Percentiles rank a stretch among this genome's conserved stretches.
These are phyloP conservation scores for Leptinotarsa texana DNA, from an alignment of 1,140 invertebrate genomes.

Conservation along the genomic window DNA sequence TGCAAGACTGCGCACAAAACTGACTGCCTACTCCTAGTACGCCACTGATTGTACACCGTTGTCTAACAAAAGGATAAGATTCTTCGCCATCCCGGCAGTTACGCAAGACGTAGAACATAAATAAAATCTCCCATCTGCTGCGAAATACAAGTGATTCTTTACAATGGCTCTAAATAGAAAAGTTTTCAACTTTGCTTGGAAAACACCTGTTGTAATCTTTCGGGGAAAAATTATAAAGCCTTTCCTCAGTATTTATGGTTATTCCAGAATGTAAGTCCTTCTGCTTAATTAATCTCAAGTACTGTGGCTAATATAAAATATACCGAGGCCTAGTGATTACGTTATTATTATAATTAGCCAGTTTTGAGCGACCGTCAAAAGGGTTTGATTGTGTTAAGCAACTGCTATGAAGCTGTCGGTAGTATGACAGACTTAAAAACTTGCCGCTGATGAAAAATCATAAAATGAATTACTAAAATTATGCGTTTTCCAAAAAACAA, in stretches of 20 bases:
- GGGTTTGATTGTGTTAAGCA: too few relatives aligned
- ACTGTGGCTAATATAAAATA: background rate
- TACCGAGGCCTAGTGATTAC: background rate
- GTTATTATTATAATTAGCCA: background rate
- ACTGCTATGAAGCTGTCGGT: too few relatives aligned
- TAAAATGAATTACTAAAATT: too few relatives aligned
- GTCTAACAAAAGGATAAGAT: slow-evolving; percentile 16
- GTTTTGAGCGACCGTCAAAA: too few relatives aligned
- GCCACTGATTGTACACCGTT: background rate
- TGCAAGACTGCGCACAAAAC: too few relatives aligned
- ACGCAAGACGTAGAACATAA: slow-evolving; percentile 22
- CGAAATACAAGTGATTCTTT: slow-evolving; percentile 17
- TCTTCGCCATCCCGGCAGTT: slow-evolving; percentile 5
- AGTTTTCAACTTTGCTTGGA: slow-evolving; percentile 18
- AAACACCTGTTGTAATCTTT: slow-evolving; percentile 19
- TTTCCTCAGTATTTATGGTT: slow-evolving; percentile 9
- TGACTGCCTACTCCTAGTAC: background rate
- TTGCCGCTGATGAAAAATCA: too few relatives aligned
- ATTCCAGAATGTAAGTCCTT: background rate
- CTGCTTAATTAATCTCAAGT: background rate
- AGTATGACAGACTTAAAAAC: too few relatives aligned
- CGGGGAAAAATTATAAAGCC: slow-evolving; percentile 11
- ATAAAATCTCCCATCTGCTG: slow-evolving; percentile 23
- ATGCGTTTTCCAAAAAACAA: too few relatives aligned
- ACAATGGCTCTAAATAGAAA: slow-evolving; percentile 21